Percentiles rank a stretch among this genome's conserved stretches.
Evolutionary conservation across 2,888 invertebrate species (phyloP).

Genomic region (Incurvaria masculella): DNA sequence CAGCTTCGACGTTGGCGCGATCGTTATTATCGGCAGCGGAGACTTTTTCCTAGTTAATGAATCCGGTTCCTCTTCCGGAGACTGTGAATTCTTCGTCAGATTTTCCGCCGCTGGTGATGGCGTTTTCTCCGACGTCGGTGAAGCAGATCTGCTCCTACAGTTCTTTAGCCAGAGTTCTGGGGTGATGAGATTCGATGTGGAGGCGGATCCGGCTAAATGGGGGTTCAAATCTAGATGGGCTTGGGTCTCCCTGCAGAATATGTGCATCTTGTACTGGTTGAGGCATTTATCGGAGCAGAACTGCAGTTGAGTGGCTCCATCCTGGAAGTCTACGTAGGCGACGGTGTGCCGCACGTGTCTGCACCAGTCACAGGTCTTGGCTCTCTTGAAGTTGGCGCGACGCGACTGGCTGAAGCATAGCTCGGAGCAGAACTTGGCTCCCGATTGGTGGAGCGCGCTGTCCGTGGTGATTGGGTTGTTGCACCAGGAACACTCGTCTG

Average conservation of each 20-base stretch:
- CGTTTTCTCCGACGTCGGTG: conserved; percentile 56
- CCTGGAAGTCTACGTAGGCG: conserved; percentile 89
- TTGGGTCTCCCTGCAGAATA: conserved; percentile 91
- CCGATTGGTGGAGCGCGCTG: conserved; percentile 45
- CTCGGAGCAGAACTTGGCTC: conserved; percentile 77
- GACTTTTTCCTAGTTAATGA: conserved; percentile 32
- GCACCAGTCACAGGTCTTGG: conserved; percentile 93
- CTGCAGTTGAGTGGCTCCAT: conserved; percentile 87
- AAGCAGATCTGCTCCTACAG: conserved; percentile 65
- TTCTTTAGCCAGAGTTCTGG: conserved; percentile 89
- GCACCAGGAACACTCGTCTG: conserved; percentile 73
- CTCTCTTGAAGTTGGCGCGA: conserved; percentile 85
- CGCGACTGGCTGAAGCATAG: conserved; percentile 88
- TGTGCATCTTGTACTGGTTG: conserved; percentile 96
- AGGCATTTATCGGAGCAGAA: conserved; percentile 92
- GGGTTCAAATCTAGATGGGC: conserved; percentile 86
- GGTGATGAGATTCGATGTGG: conserved; percentile 66
- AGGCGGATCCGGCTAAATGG: conserved; percentile 57
- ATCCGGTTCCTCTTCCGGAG: conserved; percentile 27
- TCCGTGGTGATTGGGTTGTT: conserved; percentile 62
- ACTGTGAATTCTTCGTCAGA: conserved; percentile 21
- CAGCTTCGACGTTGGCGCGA: conserved; percentile 64
- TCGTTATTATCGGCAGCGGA: conserved; percentile 62
- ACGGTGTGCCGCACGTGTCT: conserved; percentile 86
- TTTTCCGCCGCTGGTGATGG: conserved; percentile 50